Evolutionary conservation across 2,113 vertebrate genomes (phyloP).

Genomic region (Herpetotheres cachinnans): DNA sequence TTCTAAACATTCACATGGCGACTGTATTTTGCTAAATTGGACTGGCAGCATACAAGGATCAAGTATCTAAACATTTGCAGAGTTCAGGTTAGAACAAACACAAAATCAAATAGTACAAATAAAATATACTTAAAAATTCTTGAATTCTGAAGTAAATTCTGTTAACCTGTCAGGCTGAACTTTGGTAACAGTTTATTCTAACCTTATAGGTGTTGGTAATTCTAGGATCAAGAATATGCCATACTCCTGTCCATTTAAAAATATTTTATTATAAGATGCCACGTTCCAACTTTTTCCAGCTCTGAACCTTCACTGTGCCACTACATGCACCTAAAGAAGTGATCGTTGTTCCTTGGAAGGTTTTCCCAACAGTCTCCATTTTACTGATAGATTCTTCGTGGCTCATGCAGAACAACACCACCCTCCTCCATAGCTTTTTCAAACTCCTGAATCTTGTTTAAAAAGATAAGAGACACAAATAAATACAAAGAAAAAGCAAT

Average conservation of each 20-base stretch:
- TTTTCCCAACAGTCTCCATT: rapidly evolving
- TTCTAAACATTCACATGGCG: not conserved
- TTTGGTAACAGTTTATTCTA: not conserved
- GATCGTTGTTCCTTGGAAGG: not conserved
- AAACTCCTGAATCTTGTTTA: slow-evolving; percentile 83
- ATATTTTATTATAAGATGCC: slow-evolving; percentile 32
- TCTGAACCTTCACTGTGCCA: not conserved
- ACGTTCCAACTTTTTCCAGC: not conserved
- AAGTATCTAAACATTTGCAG: not conserved
- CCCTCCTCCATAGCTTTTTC: slow-evolving; percentile 83
- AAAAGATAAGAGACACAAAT: not conserved
- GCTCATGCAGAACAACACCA: slow-evolving; percentile 84
- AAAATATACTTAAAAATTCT: rapidly evolving
- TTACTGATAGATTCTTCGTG: slow-evolving; percentile 79
- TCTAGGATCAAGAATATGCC: not conserved
- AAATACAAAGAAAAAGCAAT: not conserved
- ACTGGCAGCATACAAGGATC: not conserved
- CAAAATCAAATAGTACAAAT: not conserved
- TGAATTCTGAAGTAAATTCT: not conserved
- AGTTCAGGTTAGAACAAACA: not conserved
- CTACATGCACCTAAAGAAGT: not conserved
- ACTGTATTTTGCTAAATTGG: not conserved
- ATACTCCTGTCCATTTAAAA: not conserved
- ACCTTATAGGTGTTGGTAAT: not conserved
- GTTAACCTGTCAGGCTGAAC: not conserved